Evolutionary conservation across 2,888 invertebrate genomes (phyloP).

Genomic region (Drosophila diplacantha): DNA sequence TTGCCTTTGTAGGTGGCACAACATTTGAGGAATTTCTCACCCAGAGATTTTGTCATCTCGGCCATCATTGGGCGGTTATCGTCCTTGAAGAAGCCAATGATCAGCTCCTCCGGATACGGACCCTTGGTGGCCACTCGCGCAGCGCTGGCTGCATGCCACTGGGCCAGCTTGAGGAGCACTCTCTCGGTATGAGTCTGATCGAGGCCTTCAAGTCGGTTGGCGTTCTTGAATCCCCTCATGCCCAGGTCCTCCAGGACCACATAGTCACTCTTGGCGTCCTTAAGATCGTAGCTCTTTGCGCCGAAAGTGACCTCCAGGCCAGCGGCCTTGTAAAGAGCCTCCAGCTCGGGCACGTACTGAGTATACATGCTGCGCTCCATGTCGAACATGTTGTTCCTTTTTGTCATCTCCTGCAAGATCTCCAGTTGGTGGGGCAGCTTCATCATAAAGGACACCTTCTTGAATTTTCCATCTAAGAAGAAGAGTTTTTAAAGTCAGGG

Average conservation of each 20-base stretch:
- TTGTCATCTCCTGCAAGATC: constrained; percentile 37
- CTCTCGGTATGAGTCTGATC: constrained; percentile 63
- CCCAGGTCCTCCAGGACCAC: constrained; percentile 68
- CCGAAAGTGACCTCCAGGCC: constrained; percentile 62
- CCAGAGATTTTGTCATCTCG: constrained; percentile 30
- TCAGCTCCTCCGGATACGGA: constrained; percentile 36
- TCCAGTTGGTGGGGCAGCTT: constrained; percentile 52
- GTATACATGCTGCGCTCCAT: constrained; percentile 67
- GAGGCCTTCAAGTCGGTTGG: constrained; percentile 65
- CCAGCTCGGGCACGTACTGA: constrained; percentile 66
- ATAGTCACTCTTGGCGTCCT: constrained; percentile 42
- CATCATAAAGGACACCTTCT: constrained; percentile 54
- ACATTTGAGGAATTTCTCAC: constrained; percentile 34
- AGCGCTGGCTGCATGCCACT: constrained; percentile 74
- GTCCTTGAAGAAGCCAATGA: constrained; percentile 42
- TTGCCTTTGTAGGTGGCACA: constrained; percentile 44
- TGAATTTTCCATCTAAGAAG: constrained; percentile 42
- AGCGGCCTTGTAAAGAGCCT: constrained; percentile 59
- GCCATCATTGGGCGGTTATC: constrained; percentile 26
- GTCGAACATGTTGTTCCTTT: constrained; percentile 54
- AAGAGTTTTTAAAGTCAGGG: not conserved
- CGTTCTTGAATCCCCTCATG: constrained; percentile 59
- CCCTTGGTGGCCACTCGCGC: constrained; percentile 54
- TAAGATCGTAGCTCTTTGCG: constrained; percentile 56
- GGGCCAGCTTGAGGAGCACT: constrained; percentile 63